Evolutionary conservation across 2,797 vertebrate genomes (phyloP).

Genomic region (Pygocentrus nattereri): DNA sequence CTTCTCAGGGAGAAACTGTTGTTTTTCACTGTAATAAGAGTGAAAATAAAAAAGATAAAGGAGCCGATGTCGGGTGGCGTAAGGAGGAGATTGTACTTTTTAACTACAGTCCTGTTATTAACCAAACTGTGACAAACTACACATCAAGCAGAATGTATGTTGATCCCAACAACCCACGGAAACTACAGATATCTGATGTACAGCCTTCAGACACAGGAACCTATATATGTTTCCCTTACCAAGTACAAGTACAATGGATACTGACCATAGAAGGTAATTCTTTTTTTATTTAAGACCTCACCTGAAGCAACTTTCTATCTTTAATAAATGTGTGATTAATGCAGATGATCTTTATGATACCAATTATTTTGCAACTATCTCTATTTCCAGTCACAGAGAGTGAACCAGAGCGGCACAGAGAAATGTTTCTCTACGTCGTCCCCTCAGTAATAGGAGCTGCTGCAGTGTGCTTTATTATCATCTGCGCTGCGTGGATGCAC

Average conservation of each 20-base stretch:
- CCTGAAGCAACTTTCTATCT: not conserved
- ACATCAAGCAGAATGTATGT: no score
- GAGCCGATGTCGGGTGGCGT: no score
- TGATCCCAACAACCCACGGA: no score
- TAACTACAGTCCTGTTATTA: no score
- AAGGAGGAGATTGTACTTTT: no score
- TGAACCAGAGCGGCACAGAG: not conserved
- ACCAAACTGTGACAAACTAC: no score
- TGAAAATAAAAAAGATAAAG: no score
- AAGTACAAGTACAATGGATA: not conserved
- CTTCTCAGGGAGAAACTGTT: no score
- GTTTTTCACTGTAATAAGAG: no score
- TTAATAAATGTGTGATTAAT: not conserved
- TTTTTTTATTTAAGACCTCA: not conserved
- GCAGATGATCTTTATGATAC: no score
- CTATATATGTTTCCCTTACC: not conserved
- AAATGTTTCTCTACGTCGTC: not conserved
- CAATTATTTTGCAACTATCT: not conserved
- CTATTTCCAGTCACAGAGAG: no score
- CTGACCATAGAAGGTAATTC: not conserved
- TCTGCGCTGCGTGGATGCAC: not conserved
- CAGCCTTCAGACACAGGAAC: slow-evolving; percentile 1
- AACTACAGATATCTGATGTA: slow-evolving; percentile 2
- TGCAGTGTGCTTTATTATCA: not conserved
- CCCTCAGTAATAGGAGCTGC: not conserved